These are phyloP conservation scores for Amphipyra berbera DNA, from an alignment of 2,888 invertebrate genomes.

Conservation along the genomic window DNA sequence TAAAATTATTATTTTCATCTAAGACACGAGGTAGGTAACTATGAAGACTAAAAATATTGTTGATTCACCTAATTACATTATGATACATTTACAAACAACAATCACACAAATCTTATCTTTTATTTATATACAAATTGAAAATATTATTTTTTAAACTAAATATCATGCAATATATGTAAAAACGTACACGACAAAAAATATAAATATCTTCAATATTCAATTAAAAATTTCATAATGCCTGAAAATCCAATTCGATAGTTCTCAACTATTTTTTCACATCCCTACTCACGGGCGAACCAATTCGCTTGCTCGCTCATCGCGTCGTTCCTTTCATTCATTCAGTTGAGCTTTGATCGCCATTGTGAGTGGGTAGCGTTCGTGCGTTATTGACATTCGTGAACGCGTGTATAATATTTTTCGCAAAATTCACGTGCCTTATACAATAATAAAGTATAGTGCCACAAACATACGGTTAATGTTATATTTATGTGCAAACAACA, in stretches of 20 bases:
- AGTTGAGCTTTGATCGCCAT: conserved; percentile 71
- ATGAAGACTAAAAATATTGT: too few relatives aligned
- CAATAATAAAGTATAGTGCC: conserved; percentile 53
- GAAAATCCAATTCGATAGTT: not conserved
- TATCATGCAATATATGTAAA: too few relatives aligned
- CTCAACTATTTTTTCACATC: conserved; percentile 21
- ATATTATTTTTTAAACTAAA: too few relatives aligned
- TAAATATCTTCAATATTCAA: too few relatives aligned
- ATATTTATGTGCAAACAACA: conserved; percentile 50
- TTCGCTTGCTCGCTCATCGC: conserved; percentile 70
- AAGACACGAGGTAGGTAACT: too few relatives aligned
- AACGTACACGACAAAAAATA: too few relatives aligned
- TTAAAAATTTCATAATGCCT: not conserved
- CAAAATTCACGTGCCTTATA: conserved; percentile 62
- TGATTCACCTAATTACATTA: too few relatives aligned
- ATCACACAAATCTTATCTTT: too few relatives aligned
- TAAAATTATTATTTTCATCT: too few relatives aligned
- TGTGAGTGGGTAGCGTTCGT: conserved; percentile 49
- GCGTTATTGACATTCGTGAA: conserved; percentile 53
- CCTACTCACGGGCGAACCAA: conserved; percentile 51
- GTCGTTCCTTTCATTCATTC: conserved; percentile 60
- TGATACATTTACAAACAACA: too few relatives aligned
- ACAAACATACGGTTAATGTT: conserved; percentile 50
- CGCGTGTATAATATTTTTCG: conserved; percentile 73
- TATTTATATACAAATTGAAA: too few relatives aligned